Base-by-base conservation (phyloP, 2,888 invertebrate genomes). In the Mesoligia furuncula region DNA sequence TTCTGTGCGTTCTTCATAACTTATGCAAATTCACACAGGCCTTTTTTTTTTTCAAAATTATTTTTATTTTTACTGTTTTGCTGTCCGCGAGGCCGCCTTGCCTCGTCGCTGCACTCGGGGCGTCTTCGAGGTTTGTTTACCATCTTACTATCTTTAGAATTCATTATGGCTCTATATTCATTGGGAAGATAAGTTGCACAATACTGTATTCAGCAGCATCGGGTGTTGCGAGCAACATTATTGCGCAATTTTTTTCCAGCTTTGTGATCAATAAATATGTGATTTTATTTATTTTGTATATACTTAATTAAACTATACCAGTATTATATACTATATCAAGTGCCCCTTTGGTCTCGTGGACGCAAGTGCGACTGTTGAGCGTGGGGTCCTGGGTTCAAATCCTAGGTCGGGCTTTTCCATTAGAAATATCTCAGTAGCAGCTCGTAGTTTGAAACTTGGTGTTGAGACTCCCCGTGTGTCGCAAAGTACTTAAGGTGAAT, bases 101-200 rank as follows among this genome's bases (percentile, higher is more conserved):
- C 75, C 72, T 86, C 80, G 84, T 39, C 84, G 86, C 85, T 85
- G 85, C 85, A 62, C 85, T 85, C 85, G 86, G 76, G 79, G 83
- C 61, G 45, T 57, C 66, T 67, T 67, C 17, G 69, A 85, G 84
- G 85, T 85, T 75, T 67, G 84, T 83, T 69, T 0, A 51, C 13
- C 17, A 62, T 61, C 1, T 54, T 48, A 27, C 45, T 27, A 70
- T 8, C 0, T 59, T 45, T 45, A 27, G 7, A 59, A 45, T n/a
- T 73, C 9, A 15, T 8, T 17, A 74, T 42, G 20, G 20, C 3
- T 13, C n/a, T n/a, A 1, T 42, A 31, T 59, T 74, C 24, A 15
- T 1, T 74, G 8, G 17, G n/a, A 11, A 54, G 71, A 31, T 15
- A 45, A n/a, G 27, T 54, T 54, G 68, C 9, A 5, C 20, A 68